Conservation (phyloP, 2,113 vertebrate genomes). For the Struthio camelus region DNA sequence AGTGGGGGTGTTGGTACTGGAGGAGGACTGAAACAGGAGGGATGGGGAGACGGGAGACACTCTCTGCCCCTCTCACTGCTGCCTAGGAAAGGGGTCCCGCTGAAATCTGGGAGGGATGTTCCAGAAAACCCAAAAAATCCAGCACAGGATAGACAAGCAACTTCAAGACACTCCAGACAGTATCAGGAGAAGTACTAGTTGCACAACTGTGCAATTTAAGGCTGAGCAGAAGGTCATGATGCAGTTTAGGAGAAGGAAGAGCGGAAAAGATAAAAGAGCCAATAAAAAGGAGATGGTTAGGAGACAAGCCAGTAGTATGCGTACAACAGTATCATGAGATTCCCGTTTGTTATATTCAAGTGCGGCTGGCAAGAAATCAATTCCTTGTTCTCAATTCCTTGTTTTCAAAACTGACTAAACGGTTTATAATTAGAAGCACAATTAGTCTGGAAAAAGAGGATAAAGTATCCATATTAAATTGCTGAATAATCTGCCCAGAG, state of each 20-base stretch:
- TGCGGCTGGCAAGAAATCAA: background rate
- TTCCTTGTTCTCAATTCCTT: background rate
- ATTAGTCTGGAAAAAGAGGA: background rate
- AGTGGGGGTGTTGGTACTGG: too few relatives aligned
- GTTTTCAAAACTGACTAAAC: background rate
- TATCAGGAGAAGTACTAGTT: background rate
- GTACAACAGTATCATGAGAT: background rate
- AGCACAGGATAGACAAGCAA: too few relatives aligned
- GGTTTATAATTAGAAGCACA: background rate
- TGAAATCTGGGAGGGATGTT: background rate
- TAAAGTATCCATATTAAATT: background rate
- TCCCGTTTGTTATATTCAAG: rapidly evolving
- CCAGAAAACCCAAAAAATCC: background rate
- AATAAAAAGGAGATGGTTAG: background rate
- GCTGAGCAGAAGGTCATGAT: background rate
- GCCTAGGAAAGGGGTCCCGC: background rate
- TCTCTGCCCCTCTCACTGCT: background rate
- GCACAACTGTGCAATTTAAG: background rate
- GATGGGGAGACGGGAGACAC: too few relatives aligned
- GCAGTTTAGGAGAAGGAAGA: background rate
- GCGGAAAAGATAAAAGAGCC: background rate
- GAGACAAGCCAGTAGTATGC: background rate
- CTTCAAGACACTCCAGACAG: rapidly evolving
- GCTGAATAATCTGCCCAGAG: background rate
- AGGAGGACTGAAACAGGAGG: too few relatives aligned